These are phyloP conservation scores for Pseudorasbora parva DNA, from an alignment of 2,113 vertebrate genomes.

Conservation along the genomic window DNA sequence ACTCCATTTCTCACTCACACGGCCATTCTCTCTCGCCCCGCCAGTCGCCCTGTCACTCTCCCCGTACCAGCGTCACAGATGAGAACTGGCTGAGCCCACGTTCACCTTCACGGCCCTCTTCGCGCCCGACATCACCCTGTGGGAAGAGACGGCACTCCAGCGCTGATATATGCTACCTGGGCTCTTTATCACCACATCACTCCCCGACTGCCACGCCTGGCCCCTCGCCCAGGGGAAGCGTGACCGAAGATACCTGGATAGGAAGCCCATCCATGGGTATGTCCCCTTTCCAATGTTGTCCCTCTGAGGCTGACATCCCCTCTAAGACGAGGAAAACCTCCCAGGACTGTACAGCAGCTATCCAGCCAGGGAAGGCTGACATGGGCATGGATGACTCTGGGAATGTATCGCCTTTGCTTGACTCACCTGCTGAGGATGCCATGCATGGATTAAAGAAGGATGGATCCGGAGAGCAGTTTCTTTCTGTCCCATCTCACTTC, in stretches of 20 bases:
- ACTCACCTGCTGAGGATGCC: conserved; percentile 87
- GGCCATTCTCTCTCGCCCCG: conserved; percentile 87
- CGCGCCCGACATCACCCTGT: conserved; percentile 94
- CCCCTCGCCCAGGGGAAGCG: conserved; percentile 91
- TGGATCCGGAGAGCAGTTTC: conserved; percentile 90
- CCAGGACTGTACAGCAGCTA: conserved; percentile 86
- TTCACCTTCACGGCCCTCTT: conserved; percentile 91
- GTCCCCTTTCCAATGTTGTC: conserved; percentile 90
- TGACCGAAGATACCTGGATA: conserved; percentile 96
- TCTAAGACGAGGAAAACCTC: conserved; percentile 97
- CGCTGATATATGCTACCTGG: conserved; percentile 92
- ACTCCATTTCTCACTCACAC: conserved; percentile 84
- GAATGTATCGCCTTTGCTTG: conserved; percentile 86
- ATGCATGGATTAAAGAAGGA: conserved; percentile 92
- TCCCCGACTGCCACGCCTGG: conserved; percentile 93
- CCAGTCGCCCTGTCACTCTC: conserved; percentile 95
- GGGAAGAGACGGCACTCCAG: conserved; percentile 97
- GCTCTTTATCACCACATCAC: conserved; percentile 92
- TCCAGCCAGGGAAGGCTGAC: conserved; percentile 86
- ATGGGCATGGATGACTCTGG: conserved; percentile 87
- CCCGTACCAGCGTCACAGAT: conserved; percentile 95
- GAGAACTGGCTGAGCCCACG: conserved; percentile 97
- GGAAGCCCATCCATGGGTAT: conserved; percentile 82
- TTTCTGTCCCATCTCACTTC: conserved; percentile 96
- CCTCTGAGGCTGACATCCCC: conserved; percentile 92